These are phyloP conservation scores for Diploscapter pachys DNA, from an alignment of 1,140 invertebrate genomes.

Conservation along the genomic window DNA sequence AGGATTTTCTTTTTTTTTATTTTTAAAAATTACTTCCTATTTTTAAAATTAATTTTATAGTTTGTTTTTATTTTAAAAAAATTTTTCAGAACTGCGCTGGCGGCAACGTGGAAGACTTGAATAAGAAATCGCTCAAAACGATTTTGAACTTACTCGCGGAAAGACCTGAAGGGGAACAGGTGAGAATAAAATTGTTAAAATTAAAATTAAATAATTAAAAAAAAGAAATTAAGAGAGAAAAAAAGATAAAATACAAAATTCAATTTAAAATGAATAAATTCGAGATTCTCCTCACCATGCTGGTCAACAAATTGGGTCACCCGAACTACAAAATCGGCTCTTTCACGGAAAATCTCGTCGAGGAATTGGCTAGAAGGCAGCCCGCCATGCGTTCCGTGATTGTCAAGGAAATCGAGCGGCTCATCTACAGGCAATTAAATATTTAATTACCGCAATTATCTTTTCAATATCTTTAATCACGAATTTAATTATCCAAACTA, in stretches of 20 bases:
- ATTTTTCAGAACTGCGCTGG: constrained; percentile 58
- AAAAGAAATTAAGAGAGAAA: no score
- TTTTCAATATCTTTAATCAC: not conserved
- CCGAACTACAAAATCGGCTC: constrained; percentile 80
- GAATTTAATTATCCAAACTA: not conserved
- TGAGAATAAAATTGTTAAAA: constrained; percentile 55
- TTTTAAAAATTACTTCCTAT: no score
- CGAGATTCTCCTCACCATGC: constrained; percentile 70
- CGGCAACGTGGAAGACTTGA: constrained; percentile 47
- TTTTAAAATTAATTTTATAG: no score
- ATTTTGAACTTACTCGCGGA: constrained; percentile 76
- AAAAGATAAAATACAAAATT: no score
- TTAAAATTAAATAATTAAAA: constrained; percentile 7
- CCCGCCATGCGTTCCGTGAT: constrained; percentile 86
- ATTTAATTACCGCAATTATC: not conserved
- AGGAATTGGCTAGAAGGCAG: constrained; percentile 75
- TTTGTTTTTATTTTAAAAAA: constrained; percentile 70
- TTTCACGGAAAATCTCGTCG: constrained; percentile 80
- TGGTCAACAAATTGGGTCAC: constrained; percentile 94
- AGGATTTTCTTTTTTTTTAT: constrained; percentile 27
- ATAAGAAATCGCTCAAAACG: constrained; percentile 41
- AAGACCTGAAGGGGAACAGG: constrained; percentile 83
- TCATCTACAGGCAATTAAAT: constrained; percentile 71
- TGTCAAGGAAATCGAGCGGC: constrained; percentile 79
- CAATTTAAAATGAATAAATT: not conserved